Evolutionary conservation across 2,113 vertebrate genomes (phyloP).

Genomic region (Atrichornis clamosus): DNA sequence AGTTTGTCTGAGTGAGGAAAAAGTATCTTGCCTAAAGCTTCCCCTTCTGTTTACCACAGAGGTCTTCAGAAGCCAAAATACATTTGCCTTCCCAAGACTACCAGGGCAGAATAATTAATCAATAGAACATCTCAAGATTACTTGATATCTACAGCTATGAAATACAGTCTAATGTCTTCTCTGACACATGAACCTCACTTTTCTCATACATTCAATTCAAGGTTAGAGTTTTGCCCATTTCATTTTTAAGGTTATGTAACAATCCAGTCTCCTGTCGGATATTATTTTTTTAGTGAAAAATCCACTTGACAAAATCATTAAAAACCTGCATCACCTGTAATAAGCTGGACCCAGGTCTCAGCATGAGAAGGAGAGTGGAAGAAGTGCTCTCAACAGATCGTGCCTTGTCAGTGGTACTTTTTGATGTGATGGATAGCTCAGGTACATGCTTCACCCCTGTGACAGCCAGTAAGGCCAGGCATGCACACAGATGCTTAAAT

Average conservation of each 20-base stretch:
- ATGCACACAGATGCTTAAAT: background rate
- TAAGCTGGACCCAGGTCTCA: fast-evolving
- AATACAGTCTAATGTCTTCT: background rate
- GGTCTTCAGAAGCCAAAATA: background rate
- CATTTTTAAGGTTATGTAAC: background rate
- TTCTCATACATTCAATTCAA: background rate
- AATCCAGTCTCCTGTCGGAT: fast-evolving
- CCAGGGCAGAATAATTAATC: background rate
- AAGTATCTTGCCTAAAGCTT: background rate
- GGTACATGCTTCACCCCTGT: fast-evolving
- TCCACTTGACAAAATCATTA: background rate
- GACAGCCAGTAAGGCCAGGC: background rate
- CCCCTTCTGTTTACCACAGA: background rate
- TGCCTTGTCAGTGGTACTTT: fast-evolving
- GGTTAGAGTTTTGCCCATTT: background rate
- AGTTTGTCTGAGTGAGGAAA: background rate
- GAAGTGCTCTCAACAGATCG: fast-evolving
- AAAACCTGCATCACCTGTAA: background rate
- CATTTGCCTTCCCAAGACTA: background rate
- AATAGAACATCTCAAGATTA: background rate
- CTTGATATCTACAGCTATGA: background rate
- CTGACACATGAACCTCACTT: background rate
- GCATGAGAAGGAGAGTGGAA: background rate
- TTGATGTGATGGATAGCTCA: fast-evolving
- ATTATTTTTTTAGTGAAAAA: background rate